Conservation (phyloP, 2,888 invertebrate species). For the Drosophila colorata region DNA sequence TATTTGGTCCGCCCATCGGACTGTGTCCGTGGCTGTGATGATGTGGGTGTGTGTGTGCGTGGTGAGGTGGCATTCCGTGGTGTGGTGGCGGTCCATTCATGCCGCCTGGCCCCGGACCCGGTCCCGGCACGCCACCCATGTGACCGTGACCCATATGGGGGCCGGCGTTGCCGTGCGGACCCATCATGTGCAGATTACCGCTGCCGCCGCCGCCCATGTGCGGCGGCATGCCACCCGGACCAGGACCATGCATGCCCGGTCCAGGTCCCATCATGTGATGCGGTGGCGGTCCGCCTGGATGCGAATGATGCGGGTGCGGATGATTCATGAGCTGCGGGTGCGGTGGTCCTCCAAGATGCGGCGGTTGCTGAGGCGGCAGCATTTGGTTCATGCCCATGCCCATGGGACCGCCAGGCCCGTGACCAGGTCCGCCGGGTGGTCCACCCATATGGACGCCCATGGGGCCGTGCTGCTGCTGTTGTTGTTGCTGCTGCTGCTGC, state of each 20-base stretch:
- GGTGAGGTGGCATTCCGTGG: conserved; percentile 70
- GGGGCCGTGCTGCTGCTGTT: conserved; percentile 68
- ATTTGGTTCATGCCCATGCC: conserved; percentile 85
- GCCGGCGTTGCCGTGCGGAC: conserved; percentile 73
- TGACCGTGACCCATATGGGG: conserved; percentile 79
- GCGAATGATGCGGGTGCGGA: conserved; percentile 70
- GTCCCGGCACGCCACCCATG: conserved; percentile 82
- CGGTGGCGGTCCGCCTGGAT: conserved; percentile 81
- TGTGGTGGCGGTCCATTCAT: conserved; percentile 81
- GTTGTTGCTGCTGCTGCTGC: conserved; percentile 57
- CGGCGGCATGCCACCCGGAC: conserved; percentile 74
- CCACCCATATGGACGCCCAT: conserved; percentile 83
- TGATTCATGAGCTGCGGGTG: conserved; percentile 83
- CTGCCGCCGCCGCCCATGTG: conserved; percentile 73
- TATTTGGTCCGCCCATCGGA: conserved; percentile 77
- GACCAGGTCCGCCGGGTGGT: conserved; percentile 70
- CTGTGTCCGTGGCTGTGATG: conserved; percentile 65
- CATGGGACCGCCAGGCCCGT: conserved; percentile 79
- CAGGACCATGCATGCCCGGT: conserved; percentile 70
- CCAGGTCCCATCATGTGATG: conserved; percentile 82
- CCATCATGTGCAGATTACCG: conserved; percentile 77
- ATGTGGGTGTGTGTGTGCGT: conserved; percentile 65
- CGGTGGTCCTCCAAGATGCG: conserved; percentile 78
- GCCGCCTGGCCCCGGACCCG: conserved; percentile 75
- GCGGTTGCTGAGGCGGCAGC: conserved; percentile 82